Base-by-base conservation (phyloP, 2,888 invertebrate species). In the Crossocerus cetratus region DNA sequence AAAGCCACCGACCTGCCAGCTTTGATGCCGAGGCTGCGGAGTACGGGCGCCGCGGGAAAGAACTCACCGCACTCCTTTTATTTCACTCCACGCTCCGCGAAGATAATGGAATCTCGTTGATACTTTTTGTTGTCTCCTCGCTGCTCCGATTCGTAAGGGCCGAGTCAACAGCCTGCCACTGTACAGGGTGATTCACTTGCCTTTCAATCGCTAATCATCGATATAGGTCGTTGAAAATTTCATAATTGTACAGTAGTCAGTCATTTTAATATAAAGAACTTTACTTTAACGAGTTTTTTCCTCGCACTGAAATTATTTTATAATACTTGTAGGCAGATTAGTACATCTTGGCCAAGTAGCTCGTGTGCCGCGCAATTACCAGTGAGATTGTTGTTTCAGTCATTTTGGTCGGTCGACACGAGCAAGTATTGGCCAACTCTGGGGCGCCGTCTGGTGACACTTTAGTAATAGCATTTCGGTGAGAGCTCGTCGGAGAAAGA, bases 381-480 rank as follows among this genome's bases (percentile, higher is more conserved):
- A 18, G 8, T 0, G 3, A 63, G 67, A 62, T 62, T 70, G 65
- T 21, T 63, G 70, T 76, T 74, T 65, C 45, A 65, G 67, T 70
- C 70, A 74, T 74, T 76, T 74, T 44, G 64, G 69, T 65, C 23
- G 70, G 64, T 72, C 56, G 67, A 22, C 59, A 67, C 65, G 68
- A 70, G 74, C 68, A 70, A 65, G 18, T 70, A 69, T 74, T 76
- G 68, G 61, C 62, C 60, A 49, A 69, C 54, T 49, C 64, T 76
- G 56, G 44, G 67, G 64, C 21, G 32, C 49, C 58, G 53, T 21
- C 22, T 68, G 57, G 68, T 64, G 56, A 64, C 66, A 55, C 72
- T 68, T 74, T 72, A 62, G 74, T 79, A 79, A 79, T 66, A 68
- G 60, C 68, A 63, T 79, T 79, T 79, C 70, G 78, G 76, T 18